Conservation (phyloP, 2,113 vertebrate genomes). For the Mus pahari region DNA sequence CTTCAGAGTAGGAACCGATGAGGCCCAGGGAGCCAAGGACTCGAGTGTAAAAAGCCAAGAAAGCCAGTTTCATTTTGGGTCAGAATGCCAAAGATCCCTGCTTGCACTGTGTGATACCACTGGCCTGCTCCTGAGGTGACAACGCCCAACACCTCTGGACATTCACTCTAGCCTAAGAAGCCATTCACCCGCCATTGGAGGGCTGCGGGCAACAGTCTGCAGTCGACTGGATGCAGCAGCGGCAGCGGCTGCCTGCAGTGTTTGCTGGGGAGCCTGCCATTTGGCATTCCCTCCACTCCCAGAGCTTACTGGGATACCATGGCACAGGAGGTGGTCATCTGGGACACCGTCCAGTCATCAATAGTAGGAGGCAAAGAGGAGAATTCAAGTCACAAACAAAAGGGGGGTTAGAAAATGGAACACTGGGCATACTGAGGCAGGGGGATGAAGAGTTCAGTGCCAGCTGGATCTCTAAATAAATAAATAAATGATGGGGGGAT, state of each 20-base stretch:
- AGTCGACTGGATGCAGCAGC: neutral
- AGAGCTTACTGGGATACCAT: neutral
- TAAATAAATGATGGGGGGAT: neutral
- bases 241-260: neutral
- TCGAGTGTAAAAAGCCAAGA: neutral
- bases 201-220: neutral
- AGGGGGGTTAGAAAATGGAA: neutral
- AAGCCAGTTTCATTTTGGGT: neutral
- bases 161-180: neutral
- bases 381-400: neutral
- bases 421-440: neutral
- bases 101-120: accelerated
- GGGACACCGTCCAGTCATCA: neutral
- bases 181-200: neutral
- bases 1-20: neutral
- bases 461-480: neutral
- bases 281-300: neutral
- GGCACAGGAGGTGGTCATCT: neutral
- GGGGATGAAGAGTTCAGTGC: neutral
- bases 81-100: neutral
- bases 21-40: neutral
- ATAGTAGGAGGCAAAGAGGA: neutral
- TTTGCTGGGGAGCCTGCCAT: neutral
- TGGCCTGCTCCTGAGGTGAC: neutral
- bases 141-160: neutral